phyloP scores from a whole-genome alignment of 2,113 vertebrate species.

The Cynoglossus semilaevis region DNA sequence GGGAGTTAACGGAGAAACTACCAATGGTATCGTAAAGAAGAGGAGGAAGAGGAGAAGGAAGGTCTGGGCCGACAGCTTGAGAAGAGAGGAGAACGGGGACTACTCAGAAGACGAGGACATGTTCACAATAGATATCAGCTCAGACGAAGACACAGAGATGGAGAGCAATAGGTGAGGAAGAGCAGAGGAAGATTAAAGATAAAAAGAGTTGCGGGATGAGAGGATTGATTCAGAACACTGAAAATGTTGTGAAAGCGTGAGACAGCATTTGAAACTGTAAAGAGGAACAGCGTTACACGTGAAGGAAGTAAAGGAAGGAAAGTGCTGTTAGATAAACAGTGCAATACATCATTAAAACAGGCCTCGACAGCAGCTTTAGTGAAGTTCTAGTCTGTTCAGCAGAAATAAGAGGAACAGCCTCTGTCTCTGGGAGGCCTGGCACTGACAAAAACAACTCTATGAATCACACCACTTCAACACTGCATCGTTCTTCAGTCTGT shows the following conservation, averaged over 20 bases:
- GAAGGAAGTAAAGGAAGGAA: conserved; percentile 47
- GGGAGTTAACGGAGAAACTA: conserved; percentile 58
- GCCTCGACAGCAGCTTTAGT: conserved; percentile 57
- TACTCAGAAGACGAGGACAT: conserved; percentile 89
- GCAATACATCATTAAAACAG: conserved; percentile 79
- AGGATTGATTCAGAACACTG: neutral
- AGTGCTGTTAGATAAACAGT: conserved; percentile 64
- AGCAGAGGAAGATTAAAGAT: neutral
- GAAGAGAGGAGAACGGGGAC: conserved; percentile 80
- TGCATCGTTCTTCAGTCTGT: neutral
- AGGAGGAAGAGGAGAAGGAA: conserved; percentile 90
- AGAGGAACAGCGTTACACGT: conserved; percentile 51
- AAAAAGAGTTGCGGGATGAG: too few species aligned
- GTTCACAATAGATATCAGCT: conserved; percentile 95
- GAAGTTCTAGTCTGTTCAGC: conserved; percentile 3
- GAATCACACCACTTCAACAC: neutral
- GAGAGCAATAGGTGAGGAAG: conserved; percentile 53
- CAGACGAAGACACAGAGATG: conserved; percentile 78
- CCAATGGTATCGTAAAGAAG: conserved; percentile 79
- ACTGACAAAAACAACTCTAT: neutral
- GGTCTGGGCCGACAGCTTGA: conserved; percentile 81
- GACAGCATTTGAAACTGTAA: neutral
- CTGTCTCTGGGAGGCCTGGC: conserved; percentile 3
- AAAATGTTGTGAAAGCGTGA: neutral
- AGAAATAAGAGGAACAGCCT: conserved; percentile 14